These are phyloP conservation scores for Scaptomyza reducta DNA, from an alignment of 2,888 invertebrate species.

Conservation along the genomic window DNA sequence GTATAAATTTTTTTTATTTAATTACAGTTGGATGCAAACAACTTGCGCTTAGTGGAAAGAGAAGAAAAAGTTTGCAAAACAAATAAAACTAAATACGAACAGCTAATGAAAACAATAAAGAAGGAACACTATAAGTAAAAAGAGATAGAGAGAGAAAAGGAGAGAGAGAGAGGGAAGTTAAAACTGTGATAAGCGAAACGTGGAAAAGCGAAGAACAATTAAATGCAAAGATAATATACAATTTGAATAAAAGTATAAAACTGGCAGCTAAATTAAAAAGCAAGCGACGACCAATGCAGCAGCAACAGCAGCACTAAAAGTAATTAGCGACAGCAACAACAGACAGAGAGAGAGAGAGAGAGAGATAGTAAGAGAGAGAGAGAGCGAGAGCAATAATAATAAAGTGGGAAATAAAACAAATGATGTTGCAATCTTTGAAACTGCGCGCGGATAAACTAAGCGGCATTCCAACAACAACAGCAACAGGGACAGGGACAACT, in stretches of 20 bases:
- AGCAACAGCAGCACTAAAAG: conserved; percentile 65
- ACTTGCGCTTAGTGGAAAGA: conserved; percentile 1
- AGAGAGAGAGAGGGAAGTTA: conserved; percentile 7
- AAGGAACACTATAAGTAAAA: conserved; percentile 7
- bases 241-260: conserved; percentile 75
- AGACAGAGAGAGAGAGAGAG: conserved; percentile 5
- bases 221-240: conserved; percentile 68
- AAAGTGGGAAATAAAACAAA: conserved; percentile 67
- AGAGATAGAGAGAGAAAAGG: conserved; percentile 13
- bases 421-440: conserved; percentile 83
- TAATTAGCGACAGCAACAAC: conserved; percentile 60
- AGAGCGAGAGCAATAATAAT: conserved; percentile 42
- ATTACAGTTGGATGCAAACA: conserved; percentile 56
- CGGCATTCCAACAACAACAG: conserved; percentile 65
- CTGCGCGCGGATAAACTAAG: conserved; percentile 82
- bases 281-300: conserved; percentile 65
- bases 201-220: conserved; percentile 34
- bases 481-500: conserved; percentile 31
- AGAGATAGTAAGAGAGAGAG: conserved; percentile 8
- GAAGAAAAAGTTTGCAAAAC: conserved; percentile 29
- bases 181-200: conserved; percentile 73
- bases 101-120: conserved; percentile 12
- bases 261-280: conserved; percentile 69
- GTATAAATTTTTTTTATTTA: conserved; percentile 26
- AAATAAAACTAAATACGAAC: conserved; percentile 20